Evolutionary conservation across 2,797 vertebrate species (phyloP).

Genomic region (Syngnathus acus): DNA sequence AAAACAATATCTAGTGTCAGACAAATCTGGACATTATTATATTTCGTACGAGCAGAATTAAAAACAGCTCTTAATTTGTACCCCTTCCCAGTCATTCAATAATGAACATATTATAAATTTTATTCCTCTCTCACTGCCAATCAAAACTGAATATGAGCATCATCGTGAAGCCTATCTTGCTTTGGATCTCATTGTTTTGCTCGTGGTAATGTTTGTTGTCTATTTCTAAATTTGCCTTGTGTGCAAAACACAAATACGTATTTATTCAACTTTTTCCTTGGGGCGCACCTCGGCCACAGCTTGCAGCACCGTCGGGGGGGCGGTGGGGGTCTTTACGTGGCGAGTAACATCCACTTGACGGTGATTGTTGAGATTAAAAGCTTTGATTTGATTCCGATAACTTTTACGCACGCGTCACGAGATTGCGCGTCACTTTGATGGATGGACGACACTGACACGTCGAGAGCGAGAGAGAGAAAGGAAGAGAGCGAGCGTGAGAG

Average conservation of each 20-base stretch:
- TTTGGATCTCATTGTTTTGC: not conserved
- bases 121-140: not conserved
- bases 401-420: constrained; percentile 59
- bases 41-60: not conserved
- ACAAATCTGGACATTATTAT: not conserved
- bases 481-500: not conserved
- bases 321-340: constrained; percentile 50
- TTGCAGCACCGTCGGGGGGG: not conserved
- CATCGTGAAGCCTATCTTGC: not conserved
- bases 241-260: not conserved
- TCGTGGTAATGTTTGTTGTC: not conserved
- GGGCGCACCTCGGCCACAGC: not conserved
- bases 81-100: too few species aligned
- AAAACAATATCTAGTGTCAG: not conserved
- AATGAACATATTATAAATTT: too few species aligned
- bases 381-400: constrained; percentile 67
- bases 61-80: too few species aligned
- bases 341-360: constrained; percentile 53
- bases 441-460: constrained; percentile 31
- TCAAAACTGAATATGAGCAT: not conserved
- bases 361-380: constrained; percentile 66
- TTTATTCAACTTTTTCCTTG: not conserved
- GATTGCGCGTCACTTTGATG: constrained; percentile 55
- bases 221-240: not conserved
- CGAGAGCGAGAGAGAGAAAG: not conserved